Conservation (phyloP, 1,140 invertebrate species). For the Parapsyche elsis region DNA sequence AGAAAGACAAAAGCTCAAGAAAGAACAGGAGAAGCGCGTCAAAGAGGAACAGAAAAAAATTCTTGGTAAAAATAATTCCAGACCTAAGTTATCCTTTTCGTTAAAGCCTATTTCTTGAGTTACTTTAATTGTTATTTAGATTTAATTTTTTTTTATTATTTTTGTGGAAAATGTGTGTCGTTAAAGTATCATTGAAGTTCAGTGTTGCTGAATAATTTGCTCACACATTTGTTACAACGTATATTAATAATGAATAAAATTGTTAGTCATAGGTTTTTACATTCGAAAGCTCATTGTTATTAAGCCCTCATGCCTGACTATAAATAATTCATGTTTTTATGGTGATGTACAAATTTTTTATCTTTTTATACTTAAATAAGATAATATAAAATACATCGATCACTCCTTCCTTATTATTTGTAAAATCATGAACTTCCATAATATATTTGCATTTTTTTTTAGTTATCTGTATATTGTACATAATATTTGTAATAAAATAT, state of each 20-base stretch:
- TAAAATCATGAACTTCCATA: too few relatives aligned
- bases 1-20: conserved; percentile 90
- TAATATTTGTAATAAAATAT: too few relatives aligned
- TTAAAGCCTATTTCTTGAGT: conserved; percentile 81
- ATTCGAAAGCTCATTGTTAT: not conserved
- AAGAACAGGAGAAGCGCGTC: conserved; percentile 90
- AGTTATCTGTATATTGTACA: too few relatives aligned
- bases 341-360: too few relatives aligned
- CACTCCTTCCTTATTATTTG: too few relatives aligned
- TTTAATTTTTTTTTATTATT: conserved; percentile 29
- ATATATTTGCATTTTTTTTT: too few relatives aligned
- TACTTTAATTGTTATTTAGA: conserved; percentile 18
- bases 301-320: not conserved
- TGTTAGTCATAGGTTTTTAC: not conserved
- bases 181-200: conserved; percentile 11
- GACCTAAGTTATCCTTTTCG: conserved; percentile 94
- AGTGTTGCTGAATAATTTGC: conserved; percentile 11
- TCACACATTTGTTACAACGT: conserved; percentile 9
- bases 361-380: too few relatives aligned
- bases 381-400: too few relatives aligned
- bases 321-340: not conserved
- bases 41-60: conserved; percentile 98
- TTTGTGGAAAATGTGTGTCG: conserved; percentile 31
- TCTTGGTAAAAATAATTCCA: conserved; percentile 95
- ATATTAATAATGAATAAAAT: not conserved